A percentile compares a stretch with the other conserved stretches of the same genome.
These are phyloP conservation scores for Trogon surrucura DNA, from an alignment of 2,113 vertebrate species.

Conservation along the genomic window DNA sequence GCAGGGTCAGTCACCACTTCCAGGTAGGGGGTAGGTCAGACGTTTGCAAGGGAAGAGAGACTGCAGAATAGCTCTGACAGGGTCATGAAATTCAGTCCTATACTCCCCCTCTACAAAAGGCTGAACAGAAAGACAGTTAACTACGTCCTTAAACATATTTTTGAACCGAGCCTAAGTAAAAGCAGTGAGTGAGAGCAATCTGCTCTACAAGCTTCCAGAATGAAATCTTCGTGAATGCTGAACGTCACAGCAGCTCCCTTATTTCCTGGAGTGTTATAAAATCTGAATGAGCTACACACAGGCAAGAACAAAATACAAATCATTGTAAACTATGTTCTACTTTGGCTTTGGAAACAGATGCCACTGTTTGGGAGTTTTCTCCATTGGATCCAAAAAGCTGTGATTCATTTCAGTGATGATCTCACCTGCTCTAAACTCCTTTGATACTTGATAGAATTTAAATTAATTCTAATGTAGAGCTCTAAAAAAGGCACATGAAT, in stretches of 20 bases:
- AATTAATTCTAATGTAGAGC: not conserved
- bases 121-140: not conserved
- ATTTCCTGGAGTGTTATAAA: not conserved
- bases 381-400: not conserved
- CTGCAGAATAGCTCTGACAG: not conserved
- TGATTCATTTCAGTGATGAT: not conserved
- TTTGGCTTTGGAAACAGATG: not conserved
- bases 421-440: not conserved
- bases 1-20: not conserved
- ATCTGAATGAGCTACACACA: not conserved
- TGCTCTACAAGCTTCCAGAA: not conserved
- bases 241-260: not conserved
- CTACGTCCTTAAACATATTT: not conserved
- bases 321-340: not conserved
- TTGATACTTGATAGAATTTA: not conserved
- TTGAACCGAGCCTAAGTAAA: not conserved
- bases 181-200: not conserved
- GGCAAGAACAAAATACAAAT: not conserved
- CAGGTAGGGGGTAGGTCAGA: not conserved
- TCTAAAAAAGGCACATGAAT: not conserved
- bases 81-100: not conserved
- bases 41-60: not conserved
- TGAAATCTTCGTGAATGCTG: not conserved
- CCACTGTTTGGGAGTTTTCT: not conserved
- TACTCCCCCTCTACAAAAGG: not conserved